Evolutionary conservation across 2,113 vertebrate genomes (phyloP).

Genomic region (Lanius ludovicianus): DNA sequence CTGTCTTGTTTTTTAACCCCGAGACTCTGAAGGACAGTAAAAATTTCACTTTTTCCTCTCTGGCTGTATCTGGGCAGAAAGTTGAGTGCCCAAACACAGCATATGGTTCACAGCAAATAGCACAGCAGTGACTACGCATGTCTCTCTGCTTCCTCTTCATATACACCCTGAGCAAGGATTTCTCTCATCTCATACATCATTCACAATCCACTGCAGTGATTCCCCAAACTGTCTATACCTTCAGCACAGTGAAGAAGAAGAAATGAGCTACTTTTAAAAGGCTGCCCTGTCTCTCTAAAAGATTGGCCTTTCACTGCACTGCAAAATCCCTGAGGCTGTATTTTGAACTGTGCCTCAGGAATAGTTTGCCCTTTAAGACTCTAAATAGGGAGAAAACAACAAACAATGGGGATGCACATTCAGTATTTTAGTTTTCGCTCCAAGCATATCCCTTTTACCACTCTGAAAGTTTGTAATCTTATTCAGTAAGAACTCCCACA

Average conservation of each 20-base stretch:
- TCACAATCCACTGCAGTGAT: conserved; percentile 29
- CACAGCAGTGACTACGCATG: background rate
- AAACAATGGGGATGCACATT: background rate
- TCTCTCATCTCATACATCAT: conserved; percentile 34
- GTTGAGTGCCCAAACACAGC: background rate
- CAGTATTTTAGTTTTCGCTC: background rate
- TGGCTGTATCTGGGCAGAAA: conserved; percentile 27
- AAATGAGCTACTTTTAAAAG: background rate
- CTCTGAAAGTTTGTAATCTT: background rate
- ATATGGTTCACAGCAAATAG: background rate
- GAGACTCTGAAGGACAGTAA: background rate
- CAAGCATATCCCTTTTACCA: background rate
- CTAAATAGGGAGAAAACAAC: background rate
- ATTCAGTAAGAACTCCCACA: background rate
- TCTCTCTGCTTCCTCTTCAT: background rate
- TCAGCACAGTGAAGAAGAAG: background rate
- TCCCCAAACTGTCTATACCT: conserved; percentile 1
- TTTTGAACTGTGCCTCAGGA: background rate
- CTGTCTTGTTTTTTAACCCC: background rate
- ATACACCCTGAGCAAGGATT: background rate
- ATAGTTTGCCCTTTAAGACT: background rate
- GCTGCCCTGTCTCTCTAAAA: background rate
- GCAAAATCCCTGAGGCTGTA: background rate
- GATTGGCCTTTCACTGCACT: background rate
- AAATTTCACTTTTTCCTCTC: background rate